Conservation (phyloP, 64 coral and sea anemone genomes). For the Exaiptasia diaphana region DNA sequence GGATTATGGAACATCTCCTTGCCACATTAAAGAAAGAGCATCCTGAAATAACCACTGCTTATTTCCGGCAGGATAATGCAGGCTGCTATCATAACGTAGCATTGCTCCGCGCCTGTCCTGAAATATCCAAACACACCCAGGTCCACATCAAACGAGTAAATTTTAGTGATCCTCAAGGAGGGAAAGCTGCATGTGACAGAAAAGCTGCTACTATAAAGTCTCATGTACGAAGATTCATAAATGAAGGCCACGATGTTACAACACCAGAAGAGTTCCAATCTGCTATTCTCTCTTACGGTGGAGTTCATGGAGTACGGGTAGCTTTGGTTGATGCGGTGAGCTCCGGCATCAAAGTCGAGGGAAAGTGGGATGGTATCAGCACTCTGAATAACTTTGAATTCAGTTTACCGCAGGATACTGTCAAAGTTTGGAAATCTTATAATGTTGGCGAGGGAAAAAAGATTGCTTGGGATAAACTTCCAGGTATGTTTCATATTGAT, state of each 20-base stretch:
- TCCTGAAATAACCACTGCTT: neutral
- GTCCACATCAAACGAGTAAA: neutral
- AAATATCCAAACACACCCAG: neutral
- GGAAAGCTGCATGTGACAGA: neutral
- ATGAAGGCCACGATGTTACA: neutral
- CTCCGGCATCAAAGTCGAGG: neutral
- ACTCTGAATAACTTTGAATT: neutral
- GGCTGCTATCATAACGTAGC: neutral
- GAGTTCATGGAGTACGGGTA: neutral
- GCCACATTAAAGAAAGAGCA: neutral
- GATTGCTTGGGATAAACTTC: neutral
- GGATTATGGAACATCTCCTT: neutral
- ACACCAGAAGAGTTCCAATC: neutral
- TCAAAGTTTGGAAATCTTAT: neutral
- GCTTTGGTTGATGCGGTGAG: neutral
- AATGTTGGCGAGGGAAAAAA: too few species aligned
- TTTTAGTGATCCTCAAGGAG: constrained; percentile 10
- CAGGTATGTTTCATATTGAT: neutral
- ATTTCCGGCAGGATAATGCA: constrained; percentile 10
- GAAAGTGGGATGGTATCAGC: constrained; percentile 20
- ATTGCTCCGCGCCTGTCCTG: neutral
- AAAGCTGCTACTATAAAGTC: constrained; percentile 3
- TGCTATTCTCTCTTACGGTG: neutral
- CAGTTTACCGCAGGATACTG: neutral
- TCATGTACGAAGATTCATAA: neutral